Percentiles rank a stretch among this genome's conserved stretches.
Evolutionary conservation across 2,113 vertebrate genomes (phyloP).

Genomic region (Enhydra lutris): DNA sequence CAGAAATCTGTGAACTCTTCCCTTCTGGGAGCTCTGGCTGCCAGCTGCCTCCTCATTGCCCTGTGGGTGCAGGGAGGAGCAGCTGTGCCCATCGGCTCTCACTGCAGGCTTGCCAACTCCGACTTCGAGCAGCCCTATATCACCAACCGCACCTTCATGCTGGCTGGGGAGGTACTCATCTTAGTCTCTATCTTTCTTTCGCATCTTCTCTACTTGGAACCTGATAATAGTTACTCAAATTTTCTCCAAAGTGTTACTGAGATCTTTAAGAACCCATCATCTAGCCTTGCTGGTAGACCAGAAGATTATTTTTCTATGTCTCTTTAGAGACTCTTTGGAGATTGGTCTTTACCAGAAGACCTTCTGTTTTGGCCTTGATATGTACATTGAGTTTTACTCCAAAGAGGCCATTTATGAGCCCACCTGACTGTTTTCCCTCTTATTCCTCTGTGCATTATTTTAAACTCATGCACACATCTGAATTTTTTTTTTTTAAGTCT

Average conservation of each 20-base stretch:
- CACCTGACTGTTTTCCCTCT: not conserved
- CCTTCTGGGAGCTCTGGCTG: slow-evolving; percentile 51
- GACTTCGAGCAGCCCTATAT: slow-evolving; percentile 72
- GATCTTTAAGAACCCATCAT: not conserved
- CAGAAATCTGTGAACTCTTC: slow-evolving; percentile 54
- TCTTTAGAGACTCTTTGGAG: not conserved
- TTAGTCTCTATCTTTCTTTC: not conserved
- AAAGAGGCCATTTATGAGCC: not conserved
- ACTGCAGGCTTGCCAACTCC: slow-evolving; percentile 72
- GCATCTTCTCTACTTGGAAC: not conserved
- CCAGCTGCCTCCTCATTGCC: slow-evolving; percentile 69
- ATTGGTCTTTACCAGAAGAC: not conserved
- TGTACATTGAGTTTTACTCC: not conserved
- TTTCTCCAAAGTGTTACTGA: not conserved
- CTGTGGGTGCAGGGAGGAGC: slow-evolving; percentile 45
- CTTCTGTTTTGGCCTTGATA: not conserved
- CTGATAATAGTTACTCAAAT: not conserved
- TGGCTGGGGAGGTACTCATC: slow-evolving; percentile 79
- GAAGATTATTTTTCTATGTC: not conserved
- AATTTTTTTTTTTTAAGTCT: not conserved
- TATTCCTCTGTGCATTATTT: not conserved
- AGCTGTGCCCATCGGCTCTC: not conserved
- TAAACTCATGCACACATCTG: not conserved
- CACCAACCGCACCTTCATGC: slow-evolving; percentile 78
- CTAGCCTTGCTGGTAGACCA: not conserved